phyloP scores from a whole-genome alignment of 2,888 invertebrate genomes.

The Alitta virens region DNA sequence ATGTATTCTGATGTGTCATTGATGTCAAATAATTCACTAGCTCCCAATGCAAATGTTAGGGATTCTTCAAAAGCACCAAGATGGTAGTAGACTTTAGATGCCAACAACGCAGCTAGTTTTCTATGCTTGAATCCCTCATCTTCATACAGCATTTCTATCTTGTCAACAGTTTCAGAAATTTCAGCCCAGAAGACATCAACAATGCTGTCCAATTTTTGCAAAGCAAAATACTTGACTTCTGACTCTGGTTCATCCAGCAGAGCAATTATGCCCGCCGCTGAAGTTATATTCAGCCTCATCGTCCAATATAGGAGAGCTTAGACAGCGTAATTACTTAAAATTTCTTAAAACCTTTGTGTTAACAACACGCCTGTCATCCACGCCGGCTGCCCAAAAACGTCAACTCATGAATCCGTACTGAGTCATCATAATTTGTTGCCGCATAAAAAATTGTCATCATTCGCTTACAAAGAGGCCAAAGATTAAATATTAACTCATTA shows the following conservation, averaged over 20 bases:
- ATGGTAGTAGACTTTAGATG: slow-evolving; percentile 98
- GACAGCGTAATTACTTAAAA: too few relatives aligned
- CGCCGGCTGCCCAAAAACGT: too few relatives aligned
- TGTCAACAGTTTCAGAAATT: slow-evolving; percentile 95
- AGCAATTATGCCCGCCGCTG: slow-evolving; percentile 81
- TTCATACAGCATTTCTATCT: slow-evolving; percentile 95
- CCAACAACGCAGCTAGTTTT: slow-evolving; percentile 91
- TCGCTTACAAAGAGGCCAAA: too few relatives aligned
- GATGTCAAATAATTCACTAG: slow-evolving; percentile 91
- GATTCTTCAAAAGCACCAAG: slow-evolving; percentile 96
- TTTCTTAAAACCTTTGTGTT: too few relatives aligned
- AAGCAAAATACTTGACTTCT: slow-evolving; percentile 87
- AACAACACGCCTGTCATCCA: too few relatives aligned
- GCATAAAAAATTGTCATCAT: too few relatives aligned
- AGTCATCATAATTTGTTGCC: too few relatives aligned
- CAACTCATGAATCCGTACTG: too few relatives aligned
- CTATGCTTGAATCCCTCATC: slow-evolving; percentile 83
- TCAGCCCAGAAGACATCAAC: slow-evolving; percentile 99
- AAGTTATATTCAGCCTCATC: slow-evolving; percentile 44
- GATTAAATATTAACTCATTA: too few relatives aligned
- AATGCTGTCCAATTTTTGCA: slow-evolving; percentile 87
- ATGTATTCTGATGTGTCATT: slow-evolving; percentile 93
- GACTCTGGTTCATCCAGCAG: slow-evolving; percentile 91
- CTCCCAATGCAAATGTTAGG: slow-evolving; percentile 92
- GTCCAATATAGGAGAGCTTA: neutral